Evolutionary conservation across 2,113 vertebrate genomes (phyloP).

Genomic region (Galbula dea): DNA sequence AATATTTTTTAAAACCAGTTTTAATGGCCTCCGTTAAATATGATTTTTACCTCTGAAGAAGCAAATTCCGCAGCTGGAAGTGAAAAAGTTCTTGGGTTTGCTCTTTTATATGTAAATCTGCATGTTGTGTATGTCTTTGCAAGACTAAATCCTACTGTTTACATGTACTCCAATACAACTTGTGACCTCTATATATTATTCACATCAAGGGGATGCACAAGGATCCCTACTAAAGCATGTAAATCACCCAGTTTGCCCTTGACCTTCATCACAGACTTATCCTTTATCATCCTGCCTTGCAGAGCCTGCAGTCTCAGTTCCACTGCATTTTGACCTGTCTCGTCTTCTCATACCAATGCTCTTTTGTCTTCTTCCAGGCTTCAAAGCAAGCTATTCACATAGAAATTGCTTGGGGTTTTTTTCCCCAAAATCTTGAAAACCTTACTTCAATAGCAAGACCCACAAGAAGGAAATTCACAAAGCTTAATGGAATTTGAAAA

Average conservation of each 20-base stretch:
- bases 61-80: background rate
- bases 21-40: background rate
- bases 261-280: background rate
- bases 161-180: background rate
- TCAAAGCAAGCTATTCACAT: background rate
- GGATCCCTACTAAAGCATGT: accelerated
- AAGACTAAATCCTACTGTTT: background rate
- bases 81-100: background rate
- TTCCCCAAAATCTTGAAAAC: background rate
- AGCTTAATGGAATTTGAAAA: background rate
- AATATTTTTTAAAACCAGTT: background rate
- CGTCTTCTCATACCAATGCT: background rate
- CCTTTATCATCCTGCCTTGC: background rate
- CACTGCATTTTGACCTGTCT: background rate
- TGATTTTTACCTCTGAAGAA: background rate
- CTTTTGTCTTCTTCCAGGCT: background rate
- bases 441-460: background rate
- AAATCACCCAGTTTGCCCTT: background rate
- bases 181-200: background rate
- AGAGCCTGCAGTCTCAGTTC: background rate
- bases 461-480: background rate
- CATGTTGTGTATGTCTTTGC: accelerated
- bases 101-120: background rate
- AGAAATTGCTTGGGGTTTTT: background rate
- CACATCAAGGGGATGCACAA: background rate